Evolutionary conservation across 2,113 vertebrate genomes (phyloP), one percentile per base, ranked within the genome.

Genomic region (Podarcis muralis): DNA sequence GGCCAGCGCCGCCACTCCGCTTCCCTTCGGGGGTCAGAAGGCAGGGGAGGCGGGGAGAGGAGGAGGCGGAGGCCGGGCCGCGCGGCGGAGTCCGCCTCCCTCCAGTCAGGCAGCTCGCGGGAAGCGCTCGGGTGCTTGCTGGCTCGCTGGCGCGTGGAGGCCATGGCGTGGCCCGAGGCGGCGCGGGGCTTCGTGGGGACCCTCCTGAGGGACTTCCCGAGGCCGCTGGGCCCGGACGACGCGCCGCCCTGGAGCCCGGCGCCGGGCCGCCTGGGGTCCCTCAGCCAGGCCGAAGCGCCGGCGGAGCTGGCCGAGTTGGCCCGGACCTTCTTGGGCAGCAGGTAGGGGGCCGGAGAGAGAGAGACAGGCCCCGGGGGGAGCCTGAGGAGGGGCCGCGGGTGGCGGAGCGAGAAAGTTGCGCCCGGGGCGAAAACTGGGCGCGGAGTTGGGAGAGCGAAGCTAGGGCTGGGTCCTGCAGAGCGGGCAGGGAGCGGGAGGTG

Each of bases 221-320:
- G 95, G 43, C 95, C 97, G 0, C 94, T 97, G 86, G 95, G 96
- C 81, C 95, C 95, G 0, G 97, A 93, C 32, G 90, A 94, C 23
- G 93, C 95, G 0, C 85, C 97, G 82, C 98, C 98, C 0, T 94
- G 97, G 93, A 95, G 87, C 66, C 93, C 94, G 2, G 95, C 94
- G 3, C 94, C 94, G 0, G 98, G 97, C 20, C 66, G 82, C 20
- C 30, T 76, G 4, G 85, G 86, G 89, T 69, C 79, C 8, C 93
- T 98, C 53, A 97, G 96, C 79, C 90, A 87, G 83, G 97, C 97
- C 6, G 98, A 99, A 94, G 92, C 97, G 32, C 96, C 93, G 3
- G 98, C 97, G 0, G 98, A 98, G 90, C 96, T 98, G 92, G 91
- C 95, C 3, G 98, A 98, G 20, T 87, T 97, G 89, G 97, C 95